Evolutionary conservation across 2,113 vertebrate genomes (phyloP).

Genomic region (Phylloscopus trochiloides): DNA sequence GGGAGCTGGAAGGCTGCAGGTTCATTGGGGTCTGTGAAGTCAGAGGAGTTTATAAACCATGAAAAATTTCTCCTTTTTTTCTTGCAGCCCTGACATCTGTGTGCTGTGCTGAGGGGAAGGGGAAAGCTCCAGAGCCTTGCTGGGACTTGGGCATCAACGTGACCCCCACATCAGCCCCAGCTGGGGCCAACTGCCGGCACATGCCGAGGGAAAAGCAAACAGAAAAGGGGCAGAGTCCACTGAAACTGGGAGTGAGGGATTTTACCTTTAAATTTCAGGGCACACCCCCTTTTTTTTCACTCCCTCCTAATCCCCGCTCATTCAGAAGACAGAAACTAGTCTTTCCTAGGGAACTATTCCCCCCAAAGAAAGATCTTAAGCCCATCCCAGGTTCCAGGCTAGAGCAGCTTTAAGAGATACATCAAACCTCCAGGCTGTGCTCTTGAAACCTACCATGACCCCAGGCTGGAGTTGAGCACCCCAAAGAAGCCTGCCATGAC

Average conservation of each 20-base stretch:
- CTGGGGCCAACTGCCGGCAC: neutral
- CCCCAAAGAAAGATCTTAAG: neutral
- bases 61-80: neutral
- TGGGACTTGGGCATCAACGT: neutral
- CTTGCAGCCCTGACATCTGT: neutral
- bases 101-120: neutral
- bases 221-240: neutral
- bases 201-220: neutral
- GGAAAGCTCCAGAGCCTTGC: neutral
- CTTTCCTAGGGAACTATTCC: neutral
- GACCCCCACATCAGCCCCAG: neutral
- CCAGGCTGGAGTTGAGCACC: neutral
- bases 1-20: neutral
- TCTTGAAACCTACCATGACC: neutral
- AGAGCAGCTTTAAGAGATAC: neutral
- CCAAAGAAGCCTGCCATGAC: neutral
- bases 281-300: rapidly evolving
- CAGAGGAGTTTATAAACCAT: neutral
- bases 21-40: neutral
- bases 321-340: neutral
- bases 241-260: neutral
- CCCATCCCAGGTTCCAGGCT: neutral
- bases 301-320: neutral
- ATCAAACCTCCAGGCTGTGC: neutral
- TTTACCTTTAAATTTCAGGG: neutral